These are phyloP conservation scores for Hafferia zeledoni DNA, from an alignment of 2,797 vertebrate genomes.

Conservation along the genomic window DNA sequence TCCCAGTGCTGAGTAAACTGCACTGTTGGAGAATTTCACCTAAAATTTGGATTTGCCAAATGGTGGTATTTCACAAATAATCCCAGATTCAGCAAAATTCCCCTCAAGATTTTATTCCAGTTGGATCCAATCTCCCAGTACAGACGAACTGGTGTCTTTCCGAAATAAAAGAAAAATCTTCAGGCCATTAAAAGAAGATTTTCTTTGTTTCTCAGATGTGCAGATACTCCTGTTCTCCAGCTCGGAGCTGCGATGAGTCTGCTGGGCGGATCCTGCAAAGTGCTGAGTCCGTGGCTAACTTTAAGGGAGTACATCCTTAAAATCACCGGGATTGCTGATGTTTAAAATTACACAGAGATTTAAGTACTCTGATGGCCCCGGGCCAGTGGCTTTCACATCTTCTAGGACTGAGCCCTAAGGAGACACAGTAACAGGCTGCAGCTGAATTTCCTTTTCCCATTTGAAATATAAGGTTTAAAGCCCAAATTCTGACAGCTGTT, in stretches of 20 bases:
- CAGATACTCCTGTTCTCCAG: not conserved
- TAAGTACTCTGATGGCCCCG: constrained; percentile 11
- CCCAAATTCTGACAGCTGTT: constrained; percentile 25
- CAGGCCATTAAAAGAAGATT: not conserved
- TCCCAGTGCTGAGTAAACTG: not conserved
- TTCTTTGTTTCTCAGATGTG: constrained; percentile 35
- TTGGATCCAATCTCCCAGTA: not conserved
- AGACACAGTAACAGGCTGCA: not conserved
- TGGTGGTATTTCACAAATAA: not conserved
- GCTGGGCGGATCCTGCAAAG: constrained; percentile 35
- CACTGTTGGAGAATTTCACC: not conserved
- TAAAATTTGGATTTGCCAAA: not conserved
- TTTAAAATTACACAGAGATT: constrained; percentile 9
- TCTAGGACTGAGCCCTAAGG: constrained; percentile 21
- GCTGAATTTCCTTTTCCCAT: not conserved
- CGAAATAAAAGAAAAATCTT: not conserved
- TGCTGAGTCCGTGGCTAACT: constrained; percentile 52
- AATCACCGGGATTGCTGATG: constrained; percentile 13
- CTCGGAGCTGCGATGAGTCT: not conserved
- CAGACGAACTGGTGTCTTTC: not conserved
- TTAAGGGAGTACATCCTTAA: constrained; percentile 46
- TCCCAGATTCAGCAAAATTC: not conserved
- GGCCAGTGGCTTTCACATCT: constrained; percentile 36
- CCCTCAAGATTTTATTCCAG: not conserved
- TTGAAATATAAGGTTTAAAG: constrained; percentile 26